Base-by-base conservation (phyloP, 2,113 vertebrate genomes). In the Tapirus terrestris region DNA sequence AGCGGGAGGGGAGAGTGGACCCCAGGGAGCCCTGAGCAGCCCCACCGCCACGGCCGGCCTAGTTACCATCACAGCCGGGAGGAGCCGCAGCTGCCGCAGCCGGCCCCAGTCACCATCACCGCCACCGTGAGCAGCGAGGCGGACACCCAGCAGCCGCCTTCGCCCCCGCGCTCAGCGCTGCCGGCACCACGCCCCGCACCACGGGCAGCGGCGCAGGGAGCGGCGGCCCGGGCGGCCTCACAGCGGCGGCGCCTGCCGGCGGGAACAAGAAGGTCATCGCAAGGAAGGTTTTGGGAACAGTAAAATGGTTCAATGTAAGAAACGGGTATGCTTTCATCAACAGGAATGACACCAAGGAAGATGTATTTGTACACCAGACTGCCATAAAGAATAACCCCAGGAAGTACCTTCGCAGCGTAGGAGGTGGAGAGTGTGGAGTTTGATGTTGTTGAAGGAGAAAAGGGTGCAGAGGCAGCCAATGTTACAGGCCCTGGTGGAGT, bases 1-100 rank as follows among this genome's bases (percentile, higher is more conserved):
- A 99, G 99, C 99, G 99, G 99, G 99, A 99, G 99, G 99, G 99
- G 99, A 99, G 99, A 99, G 99, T 99, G 99, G 99, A 99, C 99
- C 99, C 99, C 99, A 99, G 99, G 99, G 99, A 99, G 99, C 99
- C 99, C 99, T 99, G 99, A n/a, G n/a, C n/a, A n/a, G n/a, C 99
- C 99, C 99, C 99, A 98, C 98, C 98, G 97, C 97, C 97, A 99
- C 99, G 99, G 99, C 99, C 99, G 99, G 99, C 99, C 99, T 99
- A 99, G 99, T 99, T 99, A 99, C 99, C 99, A 99, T 99, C 99
- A 99, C 99, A 99, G 99, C 99, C 99, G 99, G 99, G 99, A 99
- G 99, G 99, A 99, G 98, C 99, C 99, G 99, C 95, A 98, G 98
- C 98, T 99, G 99, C 99, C 99, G 98, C 99, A 99, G 99, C 99